Conservation (phyloP, 2,888 invertebrate species). For the Sarcophaga carnaria region DNA sequence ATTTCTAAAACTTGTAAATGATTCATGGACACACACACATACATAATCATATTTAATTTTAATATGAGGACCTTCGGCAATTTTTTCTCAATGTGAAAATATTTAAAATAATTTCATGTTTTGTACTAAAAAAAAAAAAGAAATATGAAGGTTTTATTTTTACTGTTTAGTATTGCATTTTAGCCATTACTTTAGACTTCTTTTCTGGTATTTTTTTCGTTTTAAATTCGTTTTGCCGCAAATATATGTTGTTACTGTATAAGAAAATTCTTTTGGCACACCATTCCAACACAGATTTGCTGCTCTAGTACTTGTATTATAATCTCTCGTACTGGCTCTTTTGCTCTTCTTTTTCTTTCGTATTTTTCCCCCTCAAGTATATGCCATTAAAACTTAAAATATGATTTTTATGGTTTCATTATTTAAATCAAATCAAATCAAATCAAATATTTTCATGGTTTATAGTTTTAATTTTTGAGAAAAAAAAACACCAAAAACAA, state of each 20-base stretch:
- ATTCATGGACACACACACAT: no score
- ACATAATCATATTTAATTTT: no score
- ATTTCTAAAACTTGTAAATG: no score
- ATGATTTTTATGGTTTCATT: no score
- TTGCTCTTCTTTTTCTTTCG: not conserved
- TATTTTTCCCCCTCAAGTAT: not conserved
- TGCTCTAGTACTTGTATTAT: not conserved
- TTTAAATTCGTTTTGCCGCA: slow-evolving; percentile 10
- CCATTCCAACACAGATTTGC: not conserved
- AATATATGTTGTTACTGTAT: slow-evolving; percentile 5
- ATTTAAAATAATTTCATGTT: not conserved
- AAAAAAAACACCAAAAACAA: slow-evolving; percentile 2
- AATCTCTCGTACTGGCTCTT: not conserved
- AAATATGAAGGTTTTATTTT: slow-evolving; percentile 26
- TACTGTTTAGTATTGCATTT: slow-evolving; percentile 22
- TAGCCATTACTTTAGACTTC: not conserved
- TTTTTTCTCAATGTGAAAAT: not conserved
- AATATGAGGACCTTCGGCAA: no score
- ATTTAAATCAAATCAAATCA: no score
- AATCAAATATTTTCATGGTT: slow-evolving; percentile 7
- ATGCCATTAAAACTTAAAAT: slow-evolving; percentile 21
- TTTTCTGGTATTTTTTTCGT: not conserved
- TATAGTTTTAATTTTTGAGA: slow-evolving; percentile 3
- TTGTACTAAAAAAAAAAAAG: slow-evolving; percentile 13
- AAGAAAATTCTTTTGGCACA: no score